Percentiles rank a stretch among this genome's conserved stretches.
Conservation (phyloP, 2,113 vertebrate species). For the Baryphthengus martii region DNA sequence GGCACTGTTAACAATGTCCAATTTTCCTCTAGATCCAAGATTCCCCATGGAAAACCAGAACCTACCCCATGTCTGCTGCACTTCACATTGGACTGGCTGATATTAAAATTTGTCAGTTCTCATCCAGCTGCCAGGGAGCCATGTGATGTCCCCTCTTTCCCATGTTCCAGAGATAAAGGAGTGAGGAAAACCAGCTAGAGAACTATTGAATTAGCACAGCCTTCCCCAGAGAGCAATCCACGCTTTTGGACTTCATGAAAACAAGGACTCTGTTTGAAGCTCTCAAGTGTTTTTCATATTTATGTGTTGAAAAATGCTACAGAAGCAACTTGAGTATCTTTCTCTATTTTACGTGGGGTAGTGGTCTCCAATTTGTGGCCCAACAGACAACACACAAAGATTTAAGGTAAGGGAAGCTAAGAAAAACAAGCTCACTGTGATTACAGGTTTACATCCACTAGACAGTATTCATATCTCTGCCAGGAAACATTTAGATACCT, state of each 20-base stretch:
- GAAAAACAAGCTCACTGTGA: background rate
- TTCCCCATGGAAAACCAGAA: background rate
- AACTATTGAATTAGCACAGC: background rate
- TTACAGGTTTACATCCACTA: background rate
- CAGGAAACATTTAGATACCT: background rate
- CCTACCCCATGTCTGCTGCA: background rate
- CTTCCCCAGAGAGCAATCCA: background rate
- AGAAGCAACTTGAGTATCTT: background rate
- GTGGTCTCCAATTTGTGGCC: background rate
- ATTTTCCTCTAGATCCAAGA: background rate
- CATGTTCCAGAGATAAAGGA: background rate
- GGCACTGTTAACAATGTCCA: background rate
- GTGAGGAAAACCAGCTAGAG: background rate
- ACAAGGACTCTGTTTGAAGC: background rate
- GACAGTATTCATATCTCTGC: background rate
- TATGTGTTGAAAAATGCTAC: background rate
- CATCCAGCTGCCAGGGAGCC: background rate
- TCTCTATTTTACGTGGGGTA: background rate
- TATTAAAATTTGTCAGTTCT: background rate
- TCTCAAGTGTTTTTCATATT: background rate
- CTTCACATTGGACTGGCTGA: background rate
- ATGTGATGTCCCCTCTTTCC: background rate
- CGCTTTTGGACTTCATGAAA: background rate
- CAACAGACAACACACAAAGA: background rate
- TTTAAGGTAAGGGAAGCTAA: background rate